Conservation (phyloP, 2,113 vertebrate species). For the Limnothrissa miodon region DNA sequence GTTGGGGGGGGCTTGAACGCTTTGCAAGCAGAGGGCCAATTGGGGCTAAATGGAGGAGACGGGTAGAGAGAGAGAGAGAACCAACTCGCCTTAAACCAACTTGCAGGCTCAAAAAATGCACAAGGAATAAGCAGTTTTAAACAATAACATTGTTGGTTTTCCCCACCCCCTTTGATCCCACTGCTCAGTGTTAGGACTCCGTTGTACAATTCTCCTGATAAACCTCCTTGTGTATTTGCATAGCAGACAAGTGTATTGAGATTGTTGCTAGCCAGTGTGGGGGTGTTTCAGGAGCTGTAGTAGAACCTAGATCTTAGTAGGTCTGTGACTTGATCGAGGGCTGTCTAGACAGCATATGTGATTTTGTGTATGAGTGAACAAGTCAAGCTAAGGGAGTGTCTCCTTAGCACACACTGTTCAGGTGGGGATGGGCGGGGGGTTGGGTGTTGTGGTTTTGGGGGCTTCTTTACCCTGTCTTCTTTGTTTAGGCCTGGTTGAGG, state of each 20-base stretch:
- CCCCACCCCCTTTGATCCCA: neutral
- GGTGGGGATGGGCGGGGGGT: neutral
- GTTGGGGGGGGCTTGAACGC: neutral
- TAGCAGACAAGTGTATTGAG: neutral
- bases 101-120: neutral
- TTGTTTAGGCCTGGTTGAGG: neutral
- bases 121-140: neutral
- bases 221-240: neutral
- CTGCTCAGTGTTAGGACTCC: neutral
- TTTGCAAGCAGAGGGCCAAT: neutral
- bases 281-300: too few species aligned
- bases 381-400: neutral
- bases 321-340: neutral
- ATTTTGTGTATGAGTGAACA: too few species aligned
- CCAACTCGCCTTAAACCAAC: neutral
- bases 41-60: neutral
- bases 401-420: neutral
- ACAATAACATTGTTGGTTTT: neutral
- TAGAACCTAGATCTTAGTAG: too few species aligned
- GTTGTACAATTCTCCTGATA: neutral
- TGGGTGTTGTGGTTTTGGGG: too few species aligned
- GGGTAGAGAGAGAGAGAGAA: neutral
- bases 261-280: neutral
- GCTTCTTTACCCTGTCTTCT: neutral
- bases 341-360: neutral